These are phyloP conservation scores for Hipparchia sbordonii DNA, from an alignment of 2,888 invertebrate genomes.

Conservation along the genomic window DNA sequence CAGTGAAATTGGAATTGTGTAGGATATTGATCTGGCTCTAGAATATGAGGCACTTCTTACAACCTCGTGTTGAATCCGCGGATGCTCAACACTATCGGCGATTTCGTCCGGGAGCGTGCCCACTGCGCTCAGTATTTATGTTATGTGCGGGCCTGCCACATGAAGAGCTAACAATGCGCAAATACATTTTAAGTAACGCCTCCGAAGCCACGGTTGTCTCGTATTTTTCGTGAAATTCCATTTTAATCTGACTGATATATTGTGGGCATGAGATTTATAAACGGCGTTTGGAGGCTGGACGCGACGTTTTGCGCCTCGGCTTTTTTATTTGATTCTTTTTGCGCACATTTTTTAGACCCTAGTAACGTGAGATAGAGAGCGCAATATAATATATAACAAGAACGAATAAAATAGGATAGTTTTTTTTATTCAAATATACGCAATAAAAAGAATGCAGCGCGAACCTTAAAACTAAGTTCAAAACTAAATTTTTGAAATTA, in stretches of 20 bases:
- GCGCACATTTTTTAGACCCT: neutral
- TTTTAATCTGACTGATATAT: slow-evolving; percentile 58
- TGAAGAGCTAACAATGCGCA: slow-evolving; percentile 72
- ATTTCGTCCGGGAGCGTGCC: slow-evolving; percentile 72
- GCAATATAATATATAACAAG: neutral
- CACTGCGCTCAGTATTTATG: slow-evolving; percentile 75
- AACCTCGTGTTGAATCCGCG: neutral
- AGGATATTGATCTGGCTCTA: slow-evolving; percentile 16
- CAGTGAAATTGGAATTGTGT: neutral
- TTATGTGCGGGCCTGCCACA: slow-evolving; percentile 58
- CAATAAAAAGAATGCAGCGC: neutral
- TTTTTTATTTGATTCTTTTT: slow-evolving; percentile 11
- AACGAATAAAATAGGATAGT: neutral
- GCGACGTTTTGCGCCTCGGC: slow-evolving; percentile 18
- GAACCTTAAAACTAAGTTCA: neutral
- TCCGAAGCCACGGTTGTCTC: slow-evolving; percentile 64
- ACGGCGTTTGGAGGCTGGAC: slow-evolving; percentile 25
- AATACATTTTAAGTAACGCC: slow-evolving; percentile 73
- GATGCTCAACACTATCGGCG: slow-evolving; percentile 38
- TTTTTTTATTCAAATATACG: no score
- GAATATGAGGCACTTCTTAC: neutral
- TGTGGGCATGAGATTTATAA: slow-evolving; percentile 36
- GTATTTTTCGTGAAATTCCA: slow-evolving; percentile 66
- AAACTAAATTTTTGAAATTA: neutral
- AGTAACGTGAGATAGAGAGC: neutral